Base-by-base conservation (phyloP, 1,140 invertebrate genomes). In the Idris sp. region DNA sequence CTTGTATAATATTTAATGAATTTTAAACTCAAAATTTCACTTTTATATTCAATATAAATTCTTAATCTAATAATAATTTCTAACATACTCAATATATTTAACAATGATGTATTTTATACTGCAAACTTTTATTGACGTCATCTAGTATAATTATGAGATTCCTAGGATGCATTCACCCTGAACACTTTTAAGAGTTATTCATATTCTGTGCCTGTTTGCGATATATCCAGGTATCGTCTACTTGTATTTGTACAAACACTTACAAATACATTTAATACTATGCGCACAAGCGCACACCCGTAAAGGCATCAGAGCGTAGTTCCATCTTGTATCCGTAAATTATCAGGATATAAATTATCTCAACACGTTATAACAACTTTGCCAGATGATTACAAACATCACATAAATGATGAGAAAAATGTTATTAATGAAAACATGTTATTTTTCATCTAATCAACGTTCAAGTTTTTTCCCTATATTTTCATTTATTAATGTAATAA, bases 291-390 rank as follows among this genome's bases (percentile, higher is more conserved):
- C 79, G 77, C 82, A 81, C 81, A 80, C 80, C 79, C 69, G 77
- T 74, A 78, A 79, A 81, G 48, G 58, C 84, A 87, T 65, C 84
- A 74, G 79, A 86, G 84, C 85, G 84, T 87, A 83, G 61, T 87
- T 87, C 84, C 85, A 87, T 84, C 80, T 83, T 81, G 80, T 81
- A 82, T 79, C 54, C 74, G 72, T 62, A 76, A 73, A 80, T 83
- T 82, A 83, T 83, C 78, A 78, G 51, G 75, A 43, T 58, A 51
- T 38, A 58, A 76, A 68, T 76, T 73, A 74, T 71, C 68, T 74
- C 30, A 58, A 76, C 56, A 53, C 18, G 40, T 67, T 56, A 58
- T 51, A 38, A 59, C 46, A 56, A 44, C 33, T 64, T 56, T 68
- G 5, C 44, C 13, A 68, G 36, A 36, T 64, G 36, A 68, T 53